Base-by-base conservation (phyloP, 2,797 vertebrate genomes). In the Etheostoma nigrum region DNA sequence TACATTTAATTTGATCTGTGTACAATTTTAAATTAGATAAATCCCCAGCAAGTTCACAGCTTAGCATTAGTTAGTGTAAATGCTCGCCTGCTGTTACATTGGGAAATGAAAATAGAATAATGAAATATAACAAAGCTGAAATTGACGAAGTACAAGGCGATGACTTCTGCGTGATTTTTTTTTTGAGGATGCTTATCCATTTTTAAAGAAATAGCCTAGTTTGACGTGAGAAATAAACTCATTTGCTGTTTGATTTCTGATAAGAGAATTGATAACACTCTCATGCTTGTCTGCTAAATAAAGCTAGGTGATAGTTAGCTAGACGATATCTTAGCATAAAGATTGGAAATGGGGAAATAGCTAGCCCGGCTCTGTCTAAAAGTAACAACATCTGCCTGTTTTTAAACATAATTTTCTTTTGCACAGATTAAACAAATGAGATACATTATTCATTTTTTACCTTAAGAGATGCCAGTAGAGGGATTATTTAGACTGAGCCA, bases 31-130 rank as follows among this genome's bases (percentile, higher is more conserved):
- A 71, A 74, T 76, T 44, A 60, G 14, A 27, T 21, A 7, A 54
- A 68, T 69, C 65, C 64, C 27, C 16, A 68, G 64, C 33, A 58
- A 45, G 58, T 58, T 80, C 42, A 76, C 12, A 58, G 33, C 66
- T 64, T 40, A 51, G 51, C 33, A 1, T 55, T 7, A 54, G 11
- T 61, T 48, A 51, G 18, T 61, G 27, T 48, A 48, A 77, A n/a
- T 27, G 33, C 12, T 27, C 1, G 1, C 33, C 15, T 36, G 19
- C 27, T 58, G n/a, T 36, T 8, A 13, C 4, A 1, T 25, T 73
- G 9, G 30, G 27, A 52, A 19, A 58, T 63, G 1, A 65, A 66
- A 63, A 63, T 7, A 40, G n/a, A 63, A 47, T 4, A 54, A 49
- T 25, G 7, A 12, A 40, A 40, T 27, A 47, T 15, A 18, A 21